Percentiles rank a stretch among this genome's conserved stretches.
Evolutionary conservation across 2,888 invertebrate genomes (phyloP).

Genomic region (Ctenicera cuprea): DNA sequence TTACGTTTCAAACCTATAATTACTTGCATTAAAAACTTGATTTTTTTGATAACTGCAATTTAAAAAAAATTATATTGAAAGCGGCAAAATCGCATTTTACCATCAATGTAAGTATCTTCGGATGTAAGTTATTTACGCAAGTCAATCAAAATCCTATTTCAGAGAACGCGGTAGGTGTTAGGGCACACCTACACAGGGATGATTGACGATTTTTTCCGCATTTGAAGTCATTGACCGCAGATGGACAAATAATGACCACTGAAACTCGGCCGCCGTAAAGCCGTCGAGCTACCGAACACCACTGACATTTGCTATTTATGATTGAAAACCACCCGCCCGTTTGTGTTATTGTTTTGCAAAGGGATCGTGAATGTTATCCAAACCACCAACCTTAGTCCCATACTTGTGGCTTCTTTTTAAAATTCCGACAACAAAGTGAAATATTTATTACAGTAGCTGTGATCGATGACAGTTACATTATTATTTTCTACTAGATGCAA

Average conservation of each 20-base stretch:
- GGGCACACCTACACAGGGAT: slow-evolving; percentile 58
- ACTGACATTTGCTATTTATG: slow-evolving; percentile 47
- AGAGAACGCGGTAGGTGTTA: slow-evolving; percentile 54
- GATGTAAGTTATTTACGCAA: slow-evolving; percentile 52
- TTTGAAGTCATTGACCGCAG: slow-evolving; percentile 58
- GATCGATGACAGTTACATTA: background rate
- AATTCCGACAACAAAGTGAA: background rate
- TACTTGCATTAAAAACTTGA: no score
- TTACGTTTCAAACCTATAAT: background rate
- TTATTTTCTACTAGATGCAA: background rate
- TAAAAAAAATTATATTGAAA: slow-evolving; percentile 28
- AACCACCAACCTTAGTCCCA: background rate
- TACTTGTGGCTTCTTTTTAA: background rate
- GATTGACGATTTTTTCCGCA: slow-evolving; percentile 57
- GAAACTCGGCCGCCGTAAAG: slow-evolving; percentile 49
- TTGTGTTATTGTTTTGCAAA: slow-evolving; percentile 20
- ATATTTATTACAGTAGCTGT: slow-evolving; percentile 18
- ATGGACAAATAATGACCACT: slow-evolving; percentile 60
- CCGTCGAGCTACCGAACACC: slow-evolving; percentile 50
- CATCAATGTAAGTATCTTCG: background rate
- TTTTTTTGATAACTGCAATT: background rate
- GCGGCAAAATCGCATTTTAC: background rate
- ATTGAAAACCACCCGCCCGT: slow-evolving; percentile 41
- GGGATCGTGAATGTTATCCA: background rate
- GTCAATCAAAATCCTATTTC: slow-evolving; percentile 58